These are phyloP conservation scores for Enteromius unitaeniatus DNA, from an alignment of 2,797 vertebrate species.

Conservation along the genomic window DNA sequence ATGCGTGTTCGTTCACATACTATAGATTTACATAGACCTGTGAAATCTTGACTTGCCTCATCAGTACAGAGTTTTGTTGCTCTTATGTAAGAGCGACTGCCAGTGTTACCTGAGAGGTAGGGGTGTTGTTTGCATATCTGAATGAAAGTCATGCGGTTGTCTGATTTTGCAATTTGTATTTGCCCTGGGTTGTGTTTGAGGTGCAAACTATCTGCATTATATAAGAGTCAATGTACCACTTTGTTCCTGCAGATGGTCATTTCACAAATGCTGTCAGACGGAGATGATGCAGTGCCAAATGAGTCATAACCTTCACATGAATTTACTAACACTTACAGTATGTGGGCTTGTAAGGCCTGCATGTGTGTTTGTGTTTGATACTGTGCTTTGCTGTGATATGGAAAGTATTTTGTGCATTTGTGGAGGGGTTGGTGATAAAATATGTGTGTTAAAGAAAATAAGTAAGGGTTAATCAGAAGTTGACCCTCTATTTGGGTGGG, in stretches of 20 bases:
- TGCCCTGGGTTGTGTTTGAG: slow-evolving; percentile 1
- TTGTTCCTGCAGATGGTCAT: slow-evolving; percentile 11
- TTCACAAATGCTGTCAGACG: slow-evolving; percentile 11
- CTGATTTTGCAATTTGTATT: slow-evolving; percentile 10
- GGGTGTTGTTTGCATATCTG: slow-evolving; percentile 26
- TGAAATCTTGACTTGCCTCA: slow-evolving; percentile 6
- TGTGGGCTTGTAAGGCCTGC: slow-evolving; percentile 24
- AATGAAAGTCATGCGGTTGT: slow-evolving; percentile 30
- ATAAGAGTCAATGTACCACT: slow-evolving; percentile 15
- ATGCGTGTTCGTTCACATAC: background rate
- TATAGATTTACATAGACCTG: background rate
- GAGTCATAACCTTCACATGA: background rate
- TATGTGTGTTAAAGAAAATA: background rate
- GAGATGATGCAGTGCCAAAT: slow-evolving; percentile 1
- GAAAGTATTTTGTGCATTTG: slow-evolving; percentile 72
- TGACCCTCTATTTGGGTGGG: background rate
- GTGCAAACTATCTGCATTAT: background rate
- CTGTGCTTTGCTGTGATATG: slow-evolving; percentile 66
- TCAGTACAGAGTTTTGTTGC: background rate
- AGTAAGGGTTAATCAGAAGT: background rate
- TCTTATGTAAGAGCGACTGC: background rate
- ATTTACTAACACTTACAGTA: background rate
- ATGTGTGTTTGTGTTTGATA: slow-evolving; percentile 43
- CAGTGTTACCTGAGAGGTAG: slow-evolving; percentile 12
- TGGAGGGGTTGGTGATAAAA: slow-evolving; percentile 44